These are phyloP conservation scores for Chrysemys picta DNA, from an alignment of 2,113 vertebrate species.

Conservation along the genomic window DNA sequence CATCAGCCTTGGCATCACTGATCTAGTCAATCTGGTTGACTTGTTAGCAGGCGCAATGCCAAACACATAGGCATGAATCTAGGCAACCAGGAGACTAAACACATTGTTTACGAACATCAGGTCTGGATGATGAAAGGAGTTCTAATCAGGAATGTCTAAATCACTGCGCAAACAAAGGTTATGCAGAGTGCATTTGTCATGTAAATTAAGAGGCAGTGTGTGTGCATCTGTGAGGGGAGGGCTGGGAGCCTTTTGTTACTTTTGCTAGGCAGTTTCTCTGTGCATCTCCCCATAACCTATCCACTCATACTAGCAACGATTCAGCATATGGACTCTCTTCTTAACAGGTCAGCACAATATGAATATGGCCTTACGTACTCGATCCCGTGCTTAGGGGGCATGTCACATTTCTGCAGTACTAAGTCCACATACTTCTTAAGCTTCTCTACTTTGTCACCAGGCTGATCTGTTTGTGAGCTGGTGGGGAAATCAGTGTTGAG, in stretches of 20 bases:
- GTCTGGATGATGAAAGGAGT: conserved; percentile 46
- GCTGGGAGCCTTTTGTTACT: conserved; percentile 35
- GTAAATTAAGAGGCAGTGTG: conserved; percentile 64
- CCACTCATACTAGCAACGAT: background rate
- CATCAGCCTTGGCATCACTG: conserved; percentile 64
- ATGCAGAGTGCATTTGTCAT: conserved; percentile 60
- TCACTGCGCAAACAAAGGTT: conserved; percentile 62
- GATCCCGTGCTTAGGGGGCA: background rate
- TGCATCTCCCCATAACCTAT: background rate
- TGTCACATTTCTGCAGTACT: background rate
- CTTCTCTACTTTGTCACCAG: background rate
- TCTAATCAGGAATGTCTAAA: conserved; percentile 61
- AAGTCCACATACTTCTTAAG: background rate
- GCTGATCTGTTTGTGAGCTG: background rate
- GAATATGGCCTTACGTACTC: background rate
- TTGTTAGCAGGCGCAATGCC: conserved; percentile 61
- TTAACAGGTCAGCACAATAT: background rate
- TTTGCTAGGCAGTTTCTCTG: conserved; percentile 13
- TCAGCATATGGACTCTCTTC: background rate
- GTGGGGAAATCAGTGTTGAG: background rate
- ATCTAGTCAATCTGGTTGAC: conserved; percentile 66
- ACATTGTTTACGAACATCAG: conserved; percentile 40
- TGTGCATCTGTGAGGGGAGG: conserved; percentile 21
- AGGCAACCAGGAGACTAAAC: conserved; percentile 56
- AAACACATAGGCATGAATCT: conserved; percentile 69